Conservation (phyloP, 2,888 invertebrate genomes). For the Machimus rusticus region DNA sequence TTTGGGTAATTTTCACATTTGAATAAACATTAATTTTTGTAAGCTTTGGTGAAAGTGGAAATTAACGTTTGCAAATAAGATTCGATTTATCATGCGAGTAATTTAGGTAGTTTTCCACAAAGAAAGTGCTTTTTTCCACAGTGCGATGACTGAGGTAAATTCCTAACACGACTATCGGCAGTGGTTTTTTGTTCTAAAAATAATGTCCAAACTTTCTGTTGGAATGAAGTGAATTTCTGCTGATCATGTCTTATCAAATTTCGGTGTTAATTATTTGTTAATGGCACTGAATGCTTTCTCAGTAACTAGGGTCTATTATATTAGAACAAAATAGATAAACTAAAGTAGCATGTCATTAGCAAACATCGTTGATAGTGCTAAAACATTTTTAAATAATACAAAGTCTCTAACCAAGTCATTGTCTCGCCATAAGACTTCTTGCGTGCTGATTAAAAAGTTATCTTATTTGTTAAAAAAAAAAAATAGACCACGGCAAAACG, state of each 20-base stretch:
- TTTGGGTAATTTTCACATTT: background rate
- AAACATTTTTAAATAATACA: background rate
- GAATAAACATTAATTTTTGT: background rate
- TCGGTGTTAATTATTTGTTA: background rate
- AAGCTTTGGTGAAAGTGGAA: background rate
- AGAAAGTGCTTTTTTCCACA: background rate
- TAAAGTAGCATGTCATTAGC: background rate
- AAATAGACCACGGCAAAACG: background rate
- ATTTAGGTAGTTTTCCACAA: background rate
- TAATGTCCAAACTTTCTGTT: background rate
- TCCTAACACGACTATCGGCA: background rate
- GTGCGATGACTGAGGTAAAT: background rate
- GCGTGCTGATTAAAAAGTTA: background rate
- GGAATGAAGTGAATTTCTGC: background rate
- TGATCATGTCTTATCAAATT: background rate
- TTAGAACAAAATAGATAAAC: background rate
- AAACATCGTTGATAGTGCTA: background rate
- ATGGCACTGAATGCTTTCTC: background rate
- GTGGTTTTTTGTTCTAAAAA: background rate
- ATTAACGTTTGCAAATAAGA: background rate
- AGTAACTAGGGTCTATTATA: background rate
- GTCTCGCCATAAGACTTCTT: background rate
- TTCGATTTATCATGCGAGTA: background rate
- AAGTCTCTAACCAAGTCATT: background rate
- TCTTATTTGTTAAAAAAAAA: background rate